Evolutionary conservation across 2,797 vertebrate genomes (phyloP).

Genomic region (Hyperoplus lanceolatus): DNA sequence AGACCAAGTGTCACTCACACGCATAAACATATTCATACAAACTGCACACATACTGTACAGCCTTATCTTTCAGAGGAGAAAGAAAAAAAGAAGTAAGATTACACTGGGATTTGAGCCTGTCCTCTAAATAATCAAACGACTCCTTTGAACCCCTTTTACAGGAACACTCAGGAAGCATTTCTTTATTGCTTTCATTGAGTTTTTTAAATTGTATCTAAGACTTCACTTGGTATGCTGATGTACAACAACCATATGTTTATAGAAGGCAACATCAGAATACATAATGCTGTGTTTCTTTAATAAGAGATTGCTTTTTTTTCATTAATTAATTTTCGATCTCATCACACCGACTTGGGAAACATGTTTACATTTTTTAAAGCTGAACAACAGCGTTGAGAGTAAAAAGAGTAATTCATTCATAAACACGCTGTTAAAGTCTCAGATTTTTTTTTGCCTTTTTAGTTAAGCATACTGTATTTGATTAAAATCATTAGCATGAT

Average conservation of each 20-base stretch:
- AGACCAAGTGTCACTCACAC: slow-evolving; percentile 56
- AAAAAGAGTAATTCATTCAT: slow-evolving; percentile 28
- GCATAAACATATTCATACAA: slow-evolving; percentile 28
- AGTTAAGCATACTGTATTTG: slow-evolving; percentile 4
- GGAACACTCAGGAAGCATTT: slow-evolving; percentile 59
- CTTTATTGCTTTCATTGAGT: slow-evolving; percentile 53
- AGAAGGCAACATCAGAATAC: slow-evolving; percentile 60
- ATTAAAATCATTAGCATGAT: too few relatives aligned
- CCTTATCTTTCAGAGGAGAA: slow-evolving; percentile 59
- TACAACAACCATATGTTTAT: slow-evolving; percentile 67
- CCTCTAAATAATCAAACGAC: slow-evolving; percentile 68
- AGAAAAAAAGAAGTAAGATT: slow-evolving; percentile 57
- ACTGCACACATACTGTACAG: slow-evolving; percentile 53
- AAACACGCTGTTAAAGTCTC: slow-evolving; percentile 48
- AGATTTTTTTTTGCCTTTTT: slow-evolving; percentile 27
- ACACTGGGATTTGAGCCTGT: slow-evolving; percentile 57
- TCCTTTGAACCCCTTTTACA: slow-evolving; percentile 61
- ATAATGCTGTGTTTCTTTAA: slow-evolving; percentile 55
- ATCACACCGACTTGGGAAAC: slow-evolving; percentile 34
- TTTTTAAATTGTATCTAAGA: slow-evolving; percentile 43
- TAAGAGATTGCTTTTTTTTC: slow-evolving; percentile 36
- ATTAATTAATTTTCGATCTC: slow-evolving; percentile 32
- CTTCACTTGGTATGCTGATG: slow-evolving; percentile 53
- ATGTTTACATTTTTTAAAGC: slow-evolving; percentile 45
- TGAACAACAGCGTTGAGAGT: slow-evolving; percentile 19